Percentiles rank a stretch among this genome's conserved stretches.
phyloP scores from a whole-genome alignment of 2,797 vertebrate species.

The Peromyscus attwateri region DNA sequence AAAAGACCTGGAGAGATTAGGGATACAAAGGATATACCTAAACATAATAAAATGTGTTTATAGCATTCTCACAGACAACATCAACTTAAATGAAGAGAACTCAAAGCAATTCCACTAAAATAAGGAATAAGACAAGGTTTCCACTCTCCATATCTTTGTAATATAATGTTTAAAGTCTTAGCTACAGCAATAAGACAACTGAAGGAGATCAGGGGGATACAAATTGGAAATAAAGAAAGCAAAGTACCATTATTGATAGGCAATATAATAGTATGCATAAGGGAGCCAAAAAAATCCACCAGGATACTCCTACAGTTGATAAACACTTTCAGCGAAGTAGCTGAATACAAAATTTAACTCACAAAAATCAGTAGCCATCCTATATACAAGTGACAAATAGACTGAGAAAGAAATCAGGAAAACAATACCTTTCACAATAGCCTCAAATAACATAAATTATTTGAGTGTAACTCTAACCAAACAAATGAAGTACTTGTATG shows the following conservation, averaged over 20 bases:
- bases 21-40: neutral
- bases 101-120: neutral
- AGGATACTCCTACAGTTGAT: neutral
- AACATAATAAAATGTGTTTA: neutral
- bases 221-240: neutral
- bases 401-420: neutral
- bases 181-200: neutral
- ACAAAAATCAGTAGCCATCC: neutral
- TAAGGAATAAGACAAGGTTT: neutral
- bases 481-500: neutral
- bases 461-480: neutral
- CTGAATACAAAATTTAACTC: neutral
- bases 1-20: neutral
- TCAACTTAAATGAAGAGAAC: neutral
- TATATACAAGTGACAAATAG: neutral
- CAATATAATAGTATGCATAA: neutral
- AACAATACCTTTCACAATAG: neutral
- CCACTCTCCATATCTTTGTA: neutral
- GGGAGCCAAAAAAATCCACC: neutral
- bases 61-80: neutral
- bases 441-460: neutral
- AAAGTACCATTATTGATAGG: neutral
- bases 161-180: neutral
- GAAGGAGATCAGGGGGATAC: neutral
- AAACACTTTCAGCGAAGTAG: neutral